Conservation (phyloP, 35 echinoderm and acorn worm species). For the Eucidaris tribuloides region DNA sequence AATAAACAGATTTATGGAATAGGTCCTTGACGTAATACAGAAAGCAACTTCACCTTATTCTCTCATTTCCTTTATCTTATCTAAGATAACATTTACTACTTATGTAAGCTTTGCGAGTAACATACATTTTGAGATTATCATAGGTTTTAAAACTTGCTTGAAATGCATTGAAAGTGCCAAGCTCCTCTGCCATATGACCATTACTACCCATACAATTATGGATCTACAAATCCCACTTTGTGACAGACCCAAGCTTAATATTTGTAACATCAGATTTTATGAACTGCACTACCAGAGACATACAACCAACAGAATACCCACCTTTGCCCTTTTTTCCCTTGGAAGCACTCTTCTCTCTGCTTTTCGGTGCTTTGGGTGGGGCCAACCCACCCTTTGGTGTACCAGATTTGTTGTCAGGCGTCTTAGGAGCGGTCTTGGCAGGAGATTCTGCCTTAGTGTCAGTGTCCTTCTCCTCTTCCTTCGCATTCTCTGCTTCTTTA, state of each 20-base stretch:
- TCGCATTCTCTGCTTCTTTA: conserved; percentile 50
- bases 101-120: conserved; percentile 7
- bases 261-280: not conserved
- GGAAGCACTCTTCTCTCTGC: not conserved
- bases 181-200: not conserved
- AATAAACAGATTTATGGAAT: too few species aligned
- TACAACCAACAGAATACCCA: not conserved
- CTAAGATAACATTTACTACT: not conserved
- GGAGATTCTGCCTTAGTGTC: conserved; percentile 33
- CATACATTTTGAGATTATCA: not conserved
- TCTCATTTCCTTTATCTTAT: not conserved
- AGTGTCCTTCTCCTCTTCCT: conserved; percentile 50
- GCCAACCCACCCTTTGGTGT: conserved; percentile 13
- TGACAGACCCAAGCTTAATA: not conserved
- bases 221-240: not conserved
- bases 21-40: not conserved
- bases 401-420: conserved; percentile 6
- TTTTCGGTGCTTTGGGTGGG: not conserved
- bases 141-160: not conserved
- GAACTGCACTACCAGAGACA: not conserved
- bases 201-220: not conserved
- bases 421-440: not conserved
- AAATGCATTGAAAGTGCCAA: not conserved
- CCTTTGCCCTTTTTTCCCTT: conserved; percentile 22
- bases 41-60: not conserved